Base-by-base conservation (phyloP, 1,140 invertebrate species). In the Anastrepha ludens region DNA sequence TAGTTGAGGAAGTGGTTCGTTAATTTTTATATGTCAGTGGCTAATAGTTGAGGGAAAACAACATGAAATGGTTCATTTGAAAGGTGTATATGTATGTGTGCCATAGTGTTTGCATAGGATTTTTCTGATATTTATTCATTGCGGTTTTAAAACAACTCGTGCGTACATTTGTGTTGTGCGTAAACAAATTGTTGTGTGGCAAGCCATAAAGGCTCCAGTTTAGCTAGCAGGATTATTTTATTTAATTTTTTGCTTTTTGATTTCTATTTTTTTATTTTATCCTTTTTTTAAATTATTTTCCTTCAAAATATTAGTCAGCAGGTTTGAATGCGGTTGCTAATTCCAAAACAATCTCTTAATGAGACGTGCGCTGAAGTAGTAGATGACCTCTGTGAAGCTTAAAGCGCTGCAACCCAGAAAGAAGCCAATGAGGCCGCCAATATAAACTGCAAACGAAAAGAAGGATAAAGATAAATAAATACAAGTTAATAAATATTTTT, bases 341-440 rank as follows among this genome's bases (percentile, higher is more conserved):
- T 60, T 86, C 47, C 85, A 90, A 65, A 93, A 93, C 86, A 93
- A 89, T 86, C 91, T 89, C 11, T 90, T 89, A 4, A 92, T 88
- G 13, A 93, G 89, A 2, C 92, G 90, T 4, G 88, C 90, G 0
- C 95, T 95, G 55, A 95, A 94, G 88, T 96, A 96, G 89, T 96
- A 96, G 2, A 96, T 89, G 4, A 96, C 94, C 92, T 96, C 96
- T 67, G 95, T 95, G 90, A 96, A 95, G 88, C 96, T 96, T 8
- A 96, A 91, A 0, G 96, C 95, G 78, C 96, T 96, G 91, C 95
- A 96, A 7, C 96, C 96, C 5, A 96, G 93, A 89, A 96, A 96
- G 20, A 96, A 93, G 0, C 96, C 96, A 5, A 95, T 95, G 93
- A 96, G 95, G 29, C 96, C 95, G 59, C 96, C 96, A 8, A 96